These are phyloP conservation scores for Steinernema feltiae DNA, from an alignment of 1,140 invertebrate species.

Conservation along the genomic window DNA sequence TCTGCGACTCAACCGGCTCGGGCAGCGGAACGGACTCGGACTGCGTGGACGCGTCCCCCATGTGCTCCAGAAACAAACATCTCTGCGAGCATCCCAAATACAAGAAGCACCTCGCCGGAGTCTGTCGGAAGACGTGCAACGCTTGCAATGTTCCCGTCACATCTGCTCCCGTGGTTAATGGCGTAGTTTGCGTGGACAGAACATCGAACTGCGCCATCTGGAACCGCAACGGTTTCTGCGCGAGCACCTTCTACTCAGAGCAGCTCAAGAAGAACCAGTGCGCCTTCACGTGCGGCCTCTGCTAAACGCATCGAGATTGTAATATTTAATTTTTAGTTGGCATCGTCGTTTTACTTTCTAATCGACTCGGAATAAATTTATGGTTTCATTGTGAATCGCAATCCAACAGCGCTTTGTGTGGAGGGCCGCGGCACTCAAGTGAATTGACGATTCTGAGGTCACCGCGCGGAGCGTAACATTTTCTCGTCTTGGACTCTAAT, in stretches of 20 bases:
- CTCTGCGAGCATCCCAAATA: too few relatives aligned
- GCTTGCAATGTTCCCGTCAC: not conserved
- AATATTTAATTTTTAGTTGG: not conserved
- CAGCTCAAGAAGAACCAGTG: not conserved
- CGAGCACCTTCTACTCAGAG: not conserved
- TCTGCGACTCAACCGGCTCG: not conserved
- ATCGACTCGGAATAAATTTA: not conserved
- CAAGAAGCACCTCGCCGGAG: too few relatives aligned
- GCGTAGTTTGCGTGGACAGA: not conserved
- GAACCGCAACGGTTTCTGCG: not conserved
- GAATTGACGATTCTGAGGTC: too few relatives aligned
- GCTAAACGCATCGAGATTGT: too few relatives aligned
- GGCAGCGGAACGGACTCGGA: not conserved
- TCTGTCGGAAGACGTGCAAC: too few relatives aligned
- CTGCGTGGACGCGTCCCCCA: not conserved
- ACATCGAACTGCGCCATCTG: not conserved
- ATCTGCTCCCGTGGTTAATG: not conserved
- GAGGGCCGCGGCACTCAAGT: too few relatives aligned
- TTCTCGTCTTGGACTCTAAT: too few relatives aligned
- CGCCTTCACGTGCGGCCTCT: not conserved
- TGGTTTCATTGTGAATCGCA: too few relatives aligned
- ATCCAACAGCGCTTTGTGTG: too few relatives aligned
- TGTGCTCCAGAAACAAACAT: too few relatives aligned
- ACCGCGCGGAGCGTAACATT: too few relatives aligned
- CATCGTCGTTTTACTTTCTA: not conserved